These are phyloP conservation scores for Stenodera caucasica DNA, from an alignment of 2,888 invertebrate species.

Conservation along the genomic window DNA sequence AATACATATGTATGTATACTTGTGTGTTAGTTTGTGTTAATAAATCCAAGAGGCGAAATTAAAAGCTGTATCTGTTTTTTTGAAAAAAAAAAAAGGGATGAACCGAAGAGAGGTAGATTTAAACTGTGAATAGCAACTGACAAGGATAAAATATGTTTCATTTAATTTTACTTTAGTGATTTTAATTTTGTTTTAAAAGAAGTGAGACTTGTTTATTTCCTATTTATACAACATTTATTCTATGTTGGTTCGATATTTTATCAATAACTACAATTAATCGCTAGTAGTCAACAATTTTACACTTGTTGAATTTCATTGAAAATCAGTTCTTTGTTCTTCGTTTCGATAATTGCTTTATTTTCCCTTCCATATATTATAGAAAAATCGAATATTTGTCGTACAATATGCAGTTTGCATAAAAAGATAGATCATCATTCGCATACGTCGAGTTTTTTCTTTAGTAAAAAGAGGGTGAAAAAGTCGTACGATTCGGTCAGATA, in stretches of 20 bases:
- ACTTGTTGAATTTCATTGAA: constrained; percentile 27
- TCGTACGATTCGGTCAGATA: constrained; percentile 20
- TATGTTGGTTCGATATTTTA: constrained; percentile 18
- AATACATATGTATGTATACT: too few species aligned
- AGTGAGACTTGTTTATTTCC: constrained; percentile 32
- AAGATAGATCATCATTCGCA: constrained; percentile 7
- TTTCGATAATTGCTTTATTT: too few species aligned
- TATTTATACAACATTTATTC: constrained; percentile 17
- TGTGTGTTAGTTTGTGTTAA: constrained; percentile 38
- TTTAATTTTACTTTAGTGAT: constrained; percentile 37
- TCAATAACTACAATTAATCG: background rate
- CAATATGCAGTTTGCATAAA: constrained; percentile 3
- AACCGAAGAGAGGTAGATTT: constrained; percentile 30
- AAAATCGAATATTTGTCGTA: background rate
- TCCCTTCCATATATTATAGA: background rate
- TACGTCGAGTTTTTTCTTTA: background rate
- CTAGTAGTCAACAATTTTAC: constrained; percentile 19
- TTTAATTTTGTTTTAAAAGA: constrained; percentile 34
- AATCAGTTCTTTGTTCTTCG: background rate
- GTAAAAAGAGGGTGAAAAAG: background rate
- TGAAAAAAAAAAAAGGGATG: constrained; percentile 41
- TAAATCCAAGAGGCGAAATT: constrained; percentile 48
- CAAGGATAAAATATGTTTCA: constrained; percentile 37
- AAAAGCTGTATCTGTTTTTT: constrained; percentile 39
- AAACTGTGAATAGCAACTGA: constrained; percentile 34